Conservation (phyloP, 2,797 vertebrate genomes). For the Phataginus tetradactyla region DNA sequence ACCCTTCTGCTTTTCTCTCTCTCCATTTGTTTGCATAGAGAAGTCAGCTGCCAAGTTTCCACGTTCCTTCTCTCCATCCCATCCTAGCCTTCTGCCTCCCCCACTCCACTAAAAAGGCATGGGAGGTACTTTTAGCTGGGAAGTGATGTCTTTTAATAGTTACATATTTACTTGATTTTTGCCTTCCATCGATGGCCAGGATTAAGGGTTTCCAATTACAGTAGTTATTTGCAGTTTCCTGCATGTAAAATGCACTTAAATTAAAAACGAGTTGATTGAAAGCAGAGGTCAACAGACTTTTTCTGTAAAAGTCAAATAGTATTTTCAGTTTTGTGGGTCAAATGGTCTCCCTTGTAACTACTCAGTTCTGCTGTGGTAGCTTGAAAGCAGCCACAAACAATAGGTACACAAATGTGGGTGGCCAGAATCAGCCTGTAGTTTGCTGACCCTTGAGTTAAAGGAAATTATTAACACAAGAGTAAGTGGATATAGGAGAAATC, state of each 20-base stretch:
- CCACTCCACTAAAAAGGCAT: background rate
- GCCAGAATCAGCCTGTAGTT: background rate
- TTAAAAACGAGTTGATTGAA: constrained; percentile 20
- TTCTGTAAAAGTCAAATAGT: background rate
- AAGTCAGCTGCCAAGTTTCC: background rate
- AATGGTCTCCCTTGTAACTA: too few relatives aligned
- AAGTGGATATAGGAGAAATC: background rate
- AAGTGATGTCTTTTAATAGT: background rate
- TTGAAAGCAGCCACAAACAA: background rate
- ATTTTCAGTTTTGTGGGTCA: background rate
- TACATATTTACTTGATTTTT: background rate
- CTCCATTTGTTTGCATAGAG: too few relatives aligned
- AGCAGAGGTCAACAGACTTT: background rate
- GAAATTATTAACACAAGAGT: background rate
- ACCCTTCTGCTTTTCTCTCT: background rate
- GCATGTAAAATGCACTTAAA: constrained; percentile 11
- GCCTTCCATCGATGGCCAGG: background rate
- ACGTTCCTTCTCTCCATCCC: fast-evolving
- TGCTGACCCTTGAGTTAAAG: background rate
- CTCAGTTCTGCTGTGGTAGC: background rate
- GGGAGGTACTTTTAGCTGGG: background rate
- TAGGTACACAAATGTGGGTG: fast-evolving
- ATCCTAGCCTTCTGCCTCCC: background rate
- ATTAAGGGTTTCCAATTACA: constrained; percentile 5
- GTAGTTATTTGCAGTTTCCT: background rate